These are phyloP conservation scores for Rhynchomys soricoides DNA, from an alignment of 2,113 vertebrate species.

Conservation along the genomic window DNA sequence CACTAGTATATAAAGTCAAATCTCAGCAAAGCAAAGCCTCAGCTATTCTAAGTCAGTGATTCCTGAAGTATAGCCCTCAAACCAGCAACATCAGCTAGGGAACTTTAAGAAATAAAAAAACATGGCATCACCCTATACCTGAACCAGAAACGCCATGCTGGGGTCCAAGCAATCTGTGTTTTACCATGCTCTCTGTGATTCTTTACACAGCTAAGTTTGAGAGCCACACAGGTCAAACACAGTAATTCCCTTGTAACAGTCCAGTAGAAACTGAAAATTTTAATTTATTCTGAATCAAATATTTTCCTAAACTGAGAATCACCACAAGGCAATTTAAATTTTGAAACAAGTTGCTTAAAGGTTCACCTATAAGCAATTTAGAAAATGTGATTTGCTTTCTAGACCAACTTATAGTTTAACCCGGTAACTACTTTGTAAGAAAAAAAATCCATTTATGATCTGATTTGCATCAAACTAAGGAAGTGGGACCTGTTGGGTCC, in stretches of 20 bases:
- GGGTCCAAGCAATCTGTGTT: background rate
- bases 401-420: conserved; percentile 2
- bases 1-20: background rate
- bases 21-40: background rate
- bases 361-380: conserved; percentile 8
- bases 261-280: background rate
- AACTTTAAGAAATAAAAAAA: background rate
- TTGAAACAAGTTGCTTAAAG: background rate
- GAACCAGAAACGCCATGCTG: background rate
- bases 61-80: background rate
- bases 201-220: background rate
- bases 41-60: background rate
- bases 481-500: background rate
- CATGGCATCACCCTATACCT: background rate
- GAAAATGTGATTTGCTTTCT: background rate
- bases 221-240: background rate
- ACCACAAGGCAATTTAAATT: background rate
- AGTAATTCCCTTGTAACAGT: background rate
- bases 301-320: background rate
- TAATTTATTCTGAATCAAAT: conserved; percentile 10
- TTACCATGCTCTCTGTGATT: background rate
- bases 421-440: background rate
- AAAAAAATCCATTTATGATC: background rate
- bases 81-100: background rate
- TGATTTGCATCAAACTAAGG: background rate